Percentiles rank a stretch among this genome's conserved stretches.
These are phyloP conservation scores for Yponomeuta plumbellus DNA, from an alignment of 2,888 invertebrate species.

Conservation along the genomic window DNA sequence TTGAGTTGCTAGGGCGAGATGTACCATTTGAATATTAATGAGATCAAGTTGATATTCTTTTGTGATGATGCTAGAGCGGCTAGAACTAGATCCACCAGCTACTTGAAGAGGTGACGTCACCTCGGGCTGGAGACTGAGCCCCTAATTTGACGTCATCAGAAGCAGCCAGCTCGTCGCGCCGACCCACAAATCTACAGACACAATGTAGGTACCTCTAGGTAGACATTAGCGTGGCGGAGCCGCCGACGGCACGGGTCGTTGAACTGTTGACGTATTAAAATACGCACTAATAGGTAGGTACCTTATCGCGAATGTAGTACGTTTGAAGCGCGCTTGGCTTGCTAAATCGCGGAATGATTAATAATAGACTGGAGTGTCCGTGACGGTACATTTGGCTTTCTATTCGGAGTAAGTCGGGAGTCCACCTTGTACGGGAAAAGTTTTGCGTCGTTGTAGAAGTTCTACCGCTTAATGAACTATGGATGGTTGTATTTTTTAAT, in stretches of 20 bases:
- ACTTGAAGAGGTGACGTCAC: slow-evolving; percentile 64
- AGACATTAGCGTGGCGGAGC: slow-evolving; percentile 50
- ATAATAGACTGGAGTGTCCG: slow-evolving; percentile 63
- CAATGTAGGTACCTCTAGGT: slow-evolving; percentile 40
- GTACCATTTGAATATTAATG: slow-evolving; percentile 8
- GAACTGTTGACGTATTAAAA: slow-evolving; percentile 74
- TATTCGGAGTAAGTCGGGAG: not conserved
- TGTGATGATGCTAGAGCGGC: slow-evolving; percentile 45
- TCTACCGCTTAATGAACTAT: no score
- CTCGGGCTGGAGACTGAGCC: slow-evolving; percentile 46
- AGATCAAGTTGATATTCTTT: slow-evolving; percentile 31
- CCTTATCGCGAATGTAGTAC: slow-evolving; percentile 71
- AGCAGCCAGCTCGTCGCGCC: slow-evolving; percentile 46
- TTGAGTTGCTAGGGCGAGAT: slow-evolving; percentile 54
- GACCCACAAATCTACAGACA: slow-evolving; percentile 76
- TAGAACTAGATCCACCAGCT: slow-evolving; percentile 43
- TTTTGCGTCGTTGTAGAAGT: no score
- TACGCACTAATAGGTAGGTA: slow-evolving; percentile 59
- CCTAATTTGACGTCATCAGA: slow-evolving; percentile 67
- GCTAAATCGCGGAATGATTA: slow-evolving; percentile 60
- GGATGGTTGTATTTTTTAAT: no score
- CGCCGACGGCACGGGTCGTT: slow-evolving; percentile 50
- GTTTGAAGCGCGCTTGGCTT: slow-evolving; percentile 52
- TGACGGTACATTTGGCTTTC: slow-evolving; percentile 38
- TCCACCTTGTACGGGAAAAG: no score